Evolutionary conservation across 2,888 invertebrate species (phyloP), one percentile per base, ranked within the genome.

Genomic region (Aromia moschata): DNA sequence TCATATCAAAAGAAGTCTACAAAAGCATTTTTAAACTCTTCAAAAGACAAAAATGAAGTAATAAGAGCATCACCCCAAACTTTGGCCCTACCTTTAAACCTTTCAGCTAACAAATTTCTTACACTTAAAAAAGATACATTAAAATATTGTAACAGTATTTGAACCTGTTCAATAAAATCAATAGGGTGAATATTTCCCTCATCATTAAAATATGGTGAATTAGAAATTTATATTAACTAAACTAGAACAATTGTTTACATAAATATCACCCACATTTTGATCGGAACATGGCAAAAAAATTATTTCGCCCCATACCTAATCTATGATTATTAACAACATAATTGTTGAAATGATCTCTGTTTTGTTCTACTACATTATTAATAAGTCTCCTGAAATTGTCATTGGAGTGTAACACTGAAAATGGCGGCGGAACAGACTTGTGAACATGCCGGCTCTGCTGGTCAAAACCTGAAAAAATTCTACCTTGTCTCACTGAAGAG

Each of bases 1-100:
- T 16, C 43, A 16, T 17, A 12, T 16, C 43, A 43, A 43, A 43
- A 43, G n/a, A 15, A 16, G 15, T 16, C 17, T 16, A 43, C 18
- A 43, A 43, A 43, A 10, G 43, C 43, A 17, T n/a, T 4, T 43
- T 17, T 16, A 43, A 43, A 43, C 5, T 43, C 43, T 16, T n/a
- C 12, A 43, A 16, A 43, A n/a, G 43, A 15, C 7, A 7, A 16
- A 43, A 43, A 43, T n/a, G 16, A 15, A 11, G 12, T n/a, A n/a
- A 43, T 11, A 16, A 43, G 15, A n/a, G 43, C 16, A 16, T 43
- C 16, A n/a, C 9, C 18, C 43, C 18, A 43, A 38, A 10, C n/a
- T 38, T 12, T 11, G 7, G 38, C 38, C 15, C 15, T 14, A 38
- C 38, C 38, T 14, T 38, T 38, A 14, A 38, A 38, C 12, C 7